Base-by-base conservation (phyloP, 2,888 invertebrate species). In the Crepidodera aurea region DNA sequence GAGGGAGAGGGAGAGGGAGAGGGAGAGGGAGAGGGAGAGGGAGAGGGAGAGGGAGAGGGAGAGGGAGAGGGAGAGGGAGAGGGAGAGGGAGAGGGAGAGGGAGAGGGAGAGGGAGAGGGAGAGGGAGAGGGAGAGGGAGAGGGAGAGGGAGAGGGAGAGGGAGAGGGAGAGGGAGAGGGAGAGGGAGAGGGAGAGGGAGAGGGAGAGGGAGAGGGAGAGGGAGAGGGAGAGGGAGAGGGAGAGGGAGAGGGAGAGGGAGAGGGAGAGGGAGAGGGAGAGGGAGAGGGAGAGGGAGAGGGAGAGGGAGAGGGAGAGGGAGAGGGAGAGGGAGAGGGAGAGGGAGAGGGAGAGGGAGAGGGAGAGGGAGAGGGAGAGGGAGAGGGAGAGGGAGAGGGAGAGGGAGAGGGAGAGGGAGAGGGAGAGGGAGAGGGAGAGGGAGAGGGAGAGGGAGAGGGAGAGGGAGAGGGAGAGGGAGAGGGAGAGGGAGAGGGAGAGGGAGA, bases 101-200 rank as follows among this genome's bases (percentile, higher is more conserved):
- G 27, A 56, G 56, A 56, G 56, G 56, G 27, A 56, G 56, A 56
- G 56, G 56, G 27, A 56, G 56, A 56, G 56, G 56, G 27, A 56
- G 56, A 56, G 56, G 56, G 27, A 56, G 56, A 56, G 56, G 56
- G 27, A 56, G 56, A 56, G 56, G 56, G 27, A 56, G 56, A 56
- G 56, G 56, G 27, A 56, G 56, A 56, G 56, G 56, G 27, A 56
- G 56, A 56, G 56, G 56, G 48, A 48, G 57, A 57, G 57, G 57
- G 32, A 57, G 57, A 57, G 57, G 57, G 32, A 57, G 57, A 57
- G 57, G 57, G 32, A 57, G 57, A 57, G 57, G 57, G 32, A 57
- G 57, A 57, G 57, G 57, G 32, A 57, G 57, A 57, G 57, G 57
- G 32, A 57, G 57, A 57, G 57, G 57, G 32, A 57, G 57, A 57